A percentile compares a stretch with the other conserved stretches of the same genome.
Evolutionary conservation across 2,888 invertebrate species (phyloP).

Genomic region (Eumerus sabulonum): DNA sequence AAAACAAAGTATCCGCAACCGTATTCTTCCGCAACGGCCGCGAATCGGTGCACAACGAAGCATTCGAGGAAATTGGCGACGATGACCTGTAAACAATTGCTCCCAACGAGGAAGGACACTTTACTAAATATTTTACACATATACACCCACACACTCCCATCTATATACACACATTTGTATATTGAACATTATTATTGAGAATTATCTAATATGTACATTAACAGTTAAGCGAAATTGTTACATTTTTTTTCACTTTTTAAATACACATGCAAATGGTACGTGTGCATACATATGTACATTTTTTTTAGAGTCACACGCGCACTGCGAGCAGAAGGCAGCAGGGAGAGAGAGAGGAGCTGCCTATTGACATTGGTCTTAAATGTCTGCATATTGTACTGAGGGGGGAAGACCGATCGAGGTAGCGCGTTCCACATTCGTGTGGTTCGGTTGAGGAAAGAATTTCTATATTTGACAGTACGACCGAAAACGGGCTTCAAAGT

Average conservation of each 20-base stretch:
- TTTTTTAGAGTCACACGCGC: too few species aligned
- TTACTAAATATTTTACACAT: conserved; percentile 57
- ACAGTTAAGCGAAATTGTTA: conserved; percentile 52
- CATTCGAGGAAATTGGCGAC: conserved; percentile 97
- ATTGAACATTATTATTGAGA: conserved; percentile 18
- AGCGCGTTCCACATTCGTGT: too few species aligned
- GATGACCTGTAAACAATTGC: conserved; percentile 86
- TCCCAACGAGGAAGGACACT: conserved; percentile 1
- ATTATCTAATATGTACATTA: conserved; percentile 45
- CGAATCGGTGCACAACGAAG: conserved; percentile 92
- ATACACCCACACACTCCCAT: too few species aligned
- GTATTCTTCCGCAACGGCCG: conserved; percentile 85
- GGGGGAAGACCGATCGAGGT: too few species aligned
- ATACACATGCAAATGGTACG: conserved; percentile 35
- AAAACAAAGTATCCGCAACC: conserved; percentile 83
- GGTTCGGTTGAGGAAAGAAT: too few species aligned
- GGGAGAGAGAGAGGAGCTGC: too few species aligned
- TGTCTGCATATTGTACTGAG: too few species aligned
- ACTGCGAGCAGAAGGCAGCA: too few species aligned
- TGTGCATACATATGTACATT: conserved; percentile 45
- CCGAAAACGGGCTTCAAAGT: too few species aligned
- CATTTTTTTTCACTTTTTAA: conserved; percentile 45
- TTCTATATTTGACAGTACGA: too few species aligned
- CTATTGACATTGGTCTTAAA: too few species aligned
- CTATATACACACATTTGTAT: conserved; percentile 12